A percentile compares a stretch with the other conserved stretches of the same genome.
These are phyloP conservation scores for Dinomys branickii DNA, from an alignment of 2,113 vertebrate genomes.

Conservation along the genomic window DNA sequence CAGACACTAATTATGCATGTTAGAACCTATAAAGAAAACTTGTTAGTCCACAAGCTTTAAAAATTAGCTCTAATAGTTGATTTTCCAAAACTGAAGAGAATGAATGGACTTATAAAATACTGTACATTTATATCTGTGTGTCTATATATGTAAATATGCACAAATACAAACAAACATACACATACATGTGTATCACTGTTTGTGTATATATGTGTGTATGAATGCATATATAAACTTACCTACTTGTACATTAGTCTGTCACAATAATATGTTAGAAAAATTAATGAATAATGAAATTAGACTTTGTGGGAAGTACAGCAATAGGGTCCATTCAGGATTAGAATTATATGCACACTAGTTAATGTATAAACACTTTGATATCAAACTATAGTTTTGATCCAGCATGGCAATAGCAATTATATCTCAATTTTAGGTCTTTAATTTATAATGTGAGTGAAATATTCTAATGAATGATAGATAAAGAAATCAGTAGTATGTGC, in stretches of 20 bases:
- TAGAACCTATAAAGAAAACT: slow-evolving; percentile 12
- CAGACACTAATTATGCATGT: not conserved
- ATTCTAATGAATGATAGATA: not conserved
- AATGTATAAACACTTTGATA: not conserved
- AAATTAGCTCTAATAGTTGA: not conserved
- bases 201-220: not conserved
- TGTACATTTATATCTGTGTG: not conserved
- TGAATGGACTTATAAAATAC: not conserved
- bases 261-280: not conserved
- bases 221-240: not conserved
- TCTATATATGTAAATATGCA: not conserved
- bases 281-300: not conserved
- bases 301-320: not conserved
- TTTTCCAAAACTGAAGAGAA: not conserved
- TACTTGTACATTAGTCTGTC: not conserved
- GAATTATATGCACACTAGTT: not conserved
- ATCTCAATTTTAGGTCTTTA: not conserved
- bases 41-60: not conserved
- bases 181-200: not conserved
- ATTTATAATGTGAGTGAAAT: not conserved
- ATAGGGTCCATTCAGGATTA: not conserved
- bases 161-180: not conserved
- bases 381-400: not conserved
- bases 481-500: not conserved
- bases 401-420: not conserved